Percentiles rank a stretch among this genome's conserved stretches.
Evolutionary conservation across 1,140 invertebrate genomes (phyloP).

Genomic region (Octopus sinensis): DNA sequence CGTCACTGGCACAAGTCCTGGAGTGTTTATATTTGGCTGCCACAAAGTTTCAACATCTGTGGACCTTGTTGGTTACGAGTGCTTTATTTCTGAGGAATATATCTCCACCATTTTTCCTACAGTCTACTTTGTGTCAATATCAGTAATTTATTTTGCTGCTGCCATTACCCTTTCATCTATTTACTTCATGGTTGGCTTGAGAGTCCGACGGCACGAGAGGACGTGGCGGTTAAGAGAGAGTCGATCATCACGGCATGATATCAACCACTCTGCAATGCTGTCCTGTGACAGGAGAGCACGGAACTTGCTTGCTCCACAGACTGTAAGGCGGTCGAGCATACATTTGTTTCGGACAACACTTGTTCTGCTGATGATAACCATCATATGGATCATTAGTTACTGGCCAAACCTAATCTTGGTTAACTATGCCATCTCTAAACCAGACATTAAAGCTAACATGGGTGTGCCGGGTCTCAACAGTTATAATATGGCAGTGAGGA

Average conservation of each 20-base stretch:
- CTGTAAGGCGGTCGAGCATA: not conserved
- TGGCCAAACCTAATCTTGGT: not conserved
- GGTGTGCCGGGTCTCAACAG: not conserved
- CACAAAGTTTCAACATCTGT: not conserved
- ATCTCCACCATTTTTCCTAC: not conserved
- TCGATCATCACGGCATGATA: too few relatives aligned
- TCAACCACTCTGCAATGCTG: too few relatives aligned
- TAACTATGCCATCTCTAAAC: not conserved
- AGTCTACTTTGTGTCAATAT: not conserved
- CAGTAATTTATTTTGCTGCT: not conserved
- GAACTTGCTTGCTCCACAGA: not conserved
- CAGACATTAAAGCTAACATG: not conserved
- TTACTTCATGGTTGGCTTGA: not conserved
- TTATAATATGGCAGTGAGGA: not conserved
- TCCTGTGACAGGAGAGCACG: not conserved
- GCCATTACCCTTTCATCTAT: not conserved
- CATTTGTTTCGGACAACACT: not conserved
- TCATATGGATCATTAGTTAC: slow-evolving; percentile 5
- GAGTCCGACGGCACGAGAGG: not conserved
- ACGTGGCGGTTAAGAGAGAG: not conserved
- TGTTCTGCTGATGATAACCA: not conserved
- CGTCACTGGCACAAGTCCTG: not conserved
- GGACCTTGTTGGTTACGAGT: not conserved
- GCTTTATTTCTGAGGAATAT: not conserved
- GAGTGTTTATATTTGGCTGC: not conserved